Percentiles rank a stretch among this genome's conserved stretches.
phyloP scores from a whole-genome alignment of 2,797 vertebrate species.

The Poeciliopsis presidionis region DNA sequence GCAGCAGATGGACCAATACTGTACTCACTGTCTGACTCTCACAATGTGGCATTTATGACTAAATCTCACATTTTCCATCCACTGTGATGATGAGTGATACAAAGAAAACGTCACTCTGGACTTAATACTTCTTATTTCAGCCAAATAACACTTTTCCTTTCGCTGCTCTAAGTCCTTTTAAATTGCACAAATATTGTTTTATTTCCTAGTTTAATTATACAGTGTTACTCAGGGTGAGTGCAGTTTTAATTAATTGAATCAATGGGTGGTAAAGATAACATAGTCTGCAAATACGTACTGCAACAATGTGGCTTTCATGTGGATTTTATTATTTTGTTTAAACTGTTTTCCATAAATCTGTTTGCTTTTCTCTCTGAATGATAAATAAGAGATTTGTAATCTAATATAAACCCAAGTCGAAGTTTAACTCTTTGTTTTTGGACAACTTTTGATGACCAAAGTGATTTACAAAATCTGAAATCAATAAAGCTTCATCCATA shows the following conservation, averaged over 20 bases:
- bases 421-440: background rate
- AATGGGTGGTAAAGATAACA: background rate
- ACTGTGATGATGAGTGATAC: conserved; percentile 16
- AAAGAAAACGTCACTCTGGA: conserved; percentile 23
- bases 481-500: background rate
- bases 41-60: conserved; percentile 50
- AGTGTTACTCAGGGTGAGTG: background rate
- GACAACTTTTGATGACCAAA: background rate
- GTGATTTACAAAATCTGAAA: background rate
- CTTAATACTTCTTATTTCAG: background rate
- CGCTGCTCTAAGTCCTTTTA: background rate
- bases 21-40: background rate
- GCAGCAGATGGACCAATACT: background rate
- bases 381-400: background rate
- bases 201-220: background rate
- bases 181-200: background rate
- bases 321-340: background rate
- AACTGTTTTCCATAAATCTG: background rate
- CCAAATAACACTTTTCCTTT: background rate
- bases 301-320: background rate
- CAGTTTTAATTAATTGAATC: background rate
- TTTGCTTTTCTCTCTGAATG: background rate
- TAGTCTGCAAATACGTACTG: background rate
- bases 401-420: background rate
- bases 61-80: conserved; percentile 29